Evolutionary conservation across 2,797 vertebrate genomes (phyloP).

Genomic region (Ceryle rudis): DNA sequence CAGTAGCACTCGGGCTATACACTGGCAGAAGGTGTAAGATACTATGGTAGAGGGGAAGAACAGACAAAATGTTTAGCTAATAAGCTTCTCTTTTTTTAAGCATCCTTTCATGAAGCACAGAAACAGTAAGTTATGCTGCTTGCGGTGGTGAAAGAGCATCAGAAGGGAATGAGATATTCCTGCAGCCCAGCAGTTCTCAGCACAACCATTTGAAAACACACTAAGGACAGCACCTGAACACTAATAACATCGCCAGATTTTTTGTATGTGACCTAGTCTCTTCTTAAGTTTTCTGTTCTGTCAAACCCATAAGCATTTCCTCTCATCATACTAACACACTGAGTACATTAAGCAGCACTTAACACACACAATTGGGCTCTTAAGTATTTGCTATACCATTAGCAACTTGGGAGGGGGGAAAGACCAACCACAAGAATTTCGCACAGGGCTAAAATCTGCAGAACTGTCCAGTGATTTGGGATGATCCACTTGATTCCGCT

Average conservation of each 20-base stretch:
- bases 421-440: not conserved
- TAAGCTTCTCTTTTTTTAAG: not conserved
- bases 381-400: not conserved
- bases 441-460: not conserved
- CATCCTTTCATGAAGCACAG: not conserved
- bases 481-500: not conserved
- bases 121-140: not conserved
- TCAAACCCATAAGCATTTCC: not conserved
- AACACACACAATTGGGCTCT: not conserved
- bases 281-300: not conserved
- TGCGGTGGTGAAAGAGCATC: not conserved
- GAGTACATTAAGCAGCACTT: not conserved
- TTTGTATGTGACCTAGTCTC: not conserved
- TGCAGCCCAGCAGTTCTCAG: not conserved
- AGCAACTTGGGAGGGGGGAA: not conserved
- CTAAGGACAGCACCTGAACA: not conserved
- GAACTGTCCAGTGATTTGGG: not conserved
- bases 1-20: not conserved
- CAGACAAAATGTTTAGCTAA: not conserved
- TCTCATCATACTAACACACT: not conserved
- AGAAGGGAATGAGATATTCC: not conserved
- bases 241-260: not conserved
- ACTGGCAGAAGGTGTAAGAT: not conserved
- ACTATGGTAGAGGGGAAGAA: not conserved
- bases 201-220: not conserved